phyloP scores from a whole-genome alignment of 92 coral and sea anemone genomes.

The Desmophyllum pertusum region DNA sequence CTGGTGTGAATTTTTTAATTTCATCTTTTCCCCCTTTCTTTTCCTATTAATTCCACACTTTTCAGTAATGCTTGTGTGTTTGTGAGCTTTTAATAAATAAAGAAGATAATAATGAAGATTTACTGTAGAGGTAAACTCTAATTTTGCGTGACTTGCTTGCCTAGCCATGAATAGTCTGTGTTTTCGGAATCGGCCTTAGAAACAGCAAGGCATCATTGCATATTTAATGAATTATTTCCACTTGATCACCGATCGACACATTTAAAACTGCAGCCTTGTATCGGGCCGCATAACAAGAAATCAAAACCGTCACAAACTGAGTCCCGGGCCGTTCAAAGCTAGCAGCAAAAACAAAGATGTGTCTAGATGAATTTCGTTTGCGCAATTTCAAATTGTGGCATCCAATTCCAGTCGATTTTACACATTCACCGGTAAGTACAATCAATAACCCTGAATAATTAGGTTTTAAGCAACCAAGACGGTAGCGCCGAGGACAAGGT shows the following conservation, averaged over 20 bases:
- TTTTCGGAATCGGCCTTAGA: no score
- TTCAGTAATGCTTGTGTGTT: not conserved
- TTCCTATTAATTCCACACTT: not conserved
- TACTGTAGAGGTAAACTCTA: no score
- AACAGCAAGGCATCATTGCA: not conserved
- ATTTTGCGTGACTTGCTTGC: constrained; percentile 13
- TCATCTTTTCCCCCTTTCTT: not conserved
- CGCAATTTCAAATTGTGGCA: constrained; percentile 30
- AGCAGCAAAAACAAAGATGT: not conserved
- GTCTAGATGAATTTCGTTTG: constrained; percentile 36
- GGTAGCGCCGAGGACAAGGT: no score
- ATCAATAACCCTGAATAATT: not conserved
- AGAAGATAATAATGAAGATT: not conserved
- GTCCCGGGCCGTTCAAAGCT: no score
- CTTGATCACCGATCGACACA: constrained; percentile 3
- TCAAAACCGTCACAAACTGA: not conserved
- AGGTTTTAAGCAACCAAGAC: not conserved
- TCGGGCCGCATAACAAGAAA: not conserved
- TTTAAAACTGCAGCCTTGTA: not conserved
- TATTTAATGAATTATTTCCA: constrained; percentile 16
- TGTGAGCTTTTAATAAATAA: not conserved
- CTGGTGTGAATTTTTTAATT: not conserved
- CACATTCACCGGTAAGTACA: constrained; percentile 33
- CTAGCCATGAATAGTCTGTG: no score
- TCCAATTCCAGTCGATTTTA: constrained; percentile 12